Percentiles rank a stretch among this genome's conserved stretches.
Evolutionary conservation across 1,140 invertebrate species (phyloP).

Genomic region (Drosophila miranda): DNA sequence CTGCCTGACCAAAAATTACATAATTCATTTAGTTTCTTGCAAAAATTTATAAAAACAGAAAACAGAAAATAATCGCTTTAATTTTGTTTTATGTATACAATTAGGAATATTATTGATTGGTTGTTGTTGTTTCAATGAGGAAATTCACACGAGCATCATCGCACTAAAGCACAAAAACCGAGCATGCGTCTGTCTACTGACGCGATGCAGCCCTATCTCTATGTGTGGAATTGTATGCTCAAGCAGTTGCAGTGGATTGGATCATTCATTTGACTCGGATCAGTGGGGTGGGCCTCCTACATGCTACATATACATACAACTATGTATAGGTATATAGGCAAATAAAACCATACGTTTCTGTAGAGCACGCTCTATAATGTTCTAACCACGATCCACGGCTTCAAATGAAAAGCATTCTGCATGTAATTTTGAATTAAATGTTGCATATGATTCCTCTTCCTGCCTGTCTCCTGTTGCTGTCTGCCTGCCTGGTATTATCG

Average conservation of each 20-base stretch:
- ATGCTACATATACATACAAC: conserved; percentile 31
- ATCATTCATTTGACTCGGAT: conserved; percentile 31
- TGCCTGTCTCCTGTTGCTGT: too few relatives aligned
- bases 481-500: conserved; percentile 44
- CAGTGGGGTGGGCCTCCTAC: conserved; percentile 15
- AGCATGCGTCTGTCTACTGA: conserved; percentile 4
- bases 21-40: conserved; percentile 44
- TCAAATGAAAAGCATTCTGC: conserved; percentile 40
- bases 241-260: conserved; percentile 22
- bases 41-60: conserved; percentile 46
- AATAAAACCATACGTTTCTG: background rate
- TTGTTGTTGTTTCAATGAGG: conserved; percentile 21
- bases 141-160: conserved; percentile 37
- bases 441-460: conserved; percentile 17
- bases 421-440: conserved; percentile 33
- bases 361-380: too few relatives aligned
- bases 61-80: conserved; percentile 42
- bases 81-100: conserved; percentile 44
- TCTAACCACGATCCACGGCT: conserved; percentile 8
- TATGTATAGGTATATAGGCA: conserved; percentile 27
- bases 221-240: conserved; percentile 10
- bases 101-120: conserved; percentile 50
- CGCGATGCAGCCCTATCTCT: conserved; percentile 24
- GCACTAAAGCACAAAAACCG: conserved; percentile 19
- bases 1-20: conserved; percentile 42